Evolutionary conservation across 2,113 vertebrate genomes (phyloP).

Genomic region (Pluvianellus socialis): DNA sequence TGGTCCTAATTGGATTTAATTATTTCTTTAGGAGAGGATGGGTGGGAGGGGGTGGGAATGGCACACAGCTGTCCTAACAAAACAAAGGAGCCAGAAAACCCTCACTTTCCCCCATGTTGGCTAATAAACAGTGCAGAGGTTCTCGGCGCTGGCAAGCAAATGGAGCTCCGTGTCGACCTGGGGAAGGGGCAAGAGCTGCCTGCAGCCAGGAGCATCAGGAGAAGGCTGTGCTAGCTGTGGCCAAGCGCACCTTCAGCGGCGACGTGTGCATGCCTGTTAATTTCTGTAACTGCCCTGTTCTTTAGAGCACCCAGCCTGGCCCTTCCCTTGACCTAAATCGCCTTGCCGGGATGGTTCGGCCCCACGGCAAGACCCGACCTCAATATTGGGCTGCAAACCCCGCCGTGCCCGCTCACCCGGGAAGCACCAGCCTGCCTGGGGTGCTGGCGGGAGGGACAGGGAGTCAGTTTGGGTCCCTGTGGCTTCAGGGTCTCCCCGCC

Average conservation of each 20-base stretch:
- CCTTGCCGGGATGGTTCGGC: rapidly evolving
- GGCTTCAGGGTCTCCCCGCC: rapidly evolving
- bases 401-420: rapidly evolving
- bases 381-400: rapidly evolving
- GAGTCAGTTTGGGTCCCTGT: no score
- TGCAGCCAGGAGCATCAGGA: not conserved
- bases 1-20: conserved; percentile 82
- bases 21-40: conserved; percentile 70
- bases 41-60: conserved; percentile 66
- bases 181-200: not conserved
- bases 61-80: conserved; percentile 62
- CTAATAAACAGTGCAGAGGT: not conserved
- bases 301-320: not conserved
- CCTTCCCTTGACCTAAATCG: not conserved
- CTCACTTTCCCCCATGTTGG: conserved; percentile 43
- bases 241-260: not conserved
- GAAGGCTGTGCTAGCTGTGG: not conserved
- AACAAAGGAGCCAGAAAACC: conserved; percentile 68
- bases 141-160: conserved; percentile 25
- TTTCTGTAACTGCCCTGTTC: not conserved
- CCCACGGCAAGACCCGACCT: not conserved
- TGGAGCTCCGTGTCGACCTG: not conserved
- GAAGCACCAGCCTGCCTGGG: not conserved
- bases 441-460: rapidly evolving
- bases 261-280: not conserved